A percentile compares a stretch with the other conserved stretches of the same genome.
These are phyloP conservation scores for Ametastegia equiseti DNA, from an alignment of 2,888 invertebrate species.

Conservation along the genomic window DNA sequence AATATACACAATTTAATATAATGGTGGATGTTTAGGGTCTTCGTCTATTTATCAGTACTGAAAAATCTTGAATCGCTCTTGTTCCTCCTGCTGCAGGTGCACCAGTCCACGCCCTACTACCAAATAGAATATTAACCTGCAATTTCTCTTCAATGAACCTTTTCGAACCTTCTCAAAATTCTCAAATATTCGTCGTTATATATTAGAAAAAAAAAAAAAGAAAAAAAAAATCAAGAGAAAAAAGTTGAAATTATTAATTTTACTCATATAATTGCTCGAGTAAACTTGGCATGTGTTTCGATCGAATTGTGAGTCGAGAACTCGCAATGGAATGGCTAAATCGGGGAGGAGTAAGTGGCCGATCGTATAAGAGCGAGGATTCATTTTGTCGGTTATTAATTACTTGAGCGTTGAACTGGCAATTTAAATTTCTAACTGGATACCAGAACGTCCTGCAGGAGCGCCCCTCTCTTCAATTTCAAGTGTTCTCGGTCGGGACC, in stretches of 20 bases:
- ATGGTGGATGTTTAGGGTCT: constrained; percentile 71
- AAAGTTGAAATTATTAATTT: not conserved
- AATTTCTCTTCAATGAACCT: not conserved
- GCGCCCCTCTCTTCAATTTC: constrained; percentile 2
- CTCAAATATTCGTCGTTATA: not conserved
- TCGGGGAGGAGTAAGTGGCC: not conserved
- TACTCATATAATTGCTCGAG: too few species aligned
- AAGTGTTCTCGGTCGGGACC: constrained; percentile 3
- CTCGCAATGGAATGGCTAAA: not conserved
- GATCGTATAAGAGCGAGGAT: constrained; percentile 2
- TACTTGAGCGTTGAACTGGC: constrained; percentile 36
- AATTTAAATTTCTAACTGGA: constrained; percentile 48
- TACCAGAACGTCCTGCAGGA: not conserved
- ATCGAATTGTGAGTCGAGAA: not conserved
- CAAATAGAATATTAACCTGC: constrained; percentile 8
- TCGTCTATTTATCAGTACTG: constrained; percentile 63
- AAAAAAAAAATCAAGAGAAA: not conserved
- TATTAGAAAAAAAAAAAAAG: not conserved
- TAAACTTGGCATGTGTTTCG: not conserved
- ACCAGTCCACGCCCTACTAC: constrained; percentile 13
- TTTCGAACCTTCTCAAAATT: not conserved
- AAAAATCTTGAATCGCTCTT: constrained; percentile 59
- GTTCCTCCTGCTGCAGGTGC: constrained; percentile 32
- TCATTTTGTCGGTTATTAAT: constrained; percentile 46
- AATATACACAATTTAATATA: constrained; percentile 75